Conservation (phyloP, 2,797 vertebrate genomes). For the Manis pentadactyla region DNA sequence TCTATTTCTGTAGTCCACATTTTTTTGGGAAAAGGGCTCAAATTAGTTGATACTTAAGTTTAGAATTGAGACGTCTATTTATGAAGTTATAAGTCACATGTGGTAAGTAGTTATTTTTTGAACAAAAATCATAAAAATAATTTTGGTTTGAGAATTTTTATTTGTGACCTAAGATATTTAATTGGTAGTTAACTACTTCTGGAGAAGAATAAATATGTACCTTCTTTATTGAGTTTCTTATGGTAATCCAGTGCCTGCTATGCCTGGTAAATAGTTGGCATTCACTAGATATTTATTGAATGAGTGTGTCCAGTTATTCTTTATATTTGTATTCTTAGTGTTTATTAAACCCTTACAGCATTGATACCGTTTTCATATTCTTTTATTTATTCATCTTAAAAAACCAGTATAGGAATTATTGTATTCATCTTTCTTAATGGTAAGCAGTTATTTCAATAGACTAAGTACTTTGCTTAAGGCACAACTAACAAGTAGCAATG, state of each 20-base stretch:
- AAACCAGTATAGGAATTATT: neutral
- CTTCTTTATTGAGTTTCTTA: neutral
- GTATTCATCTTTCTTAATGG: neutral
- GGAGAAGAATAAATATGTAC: neutral
- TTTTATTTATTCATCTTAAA: constrained; percentile 2
- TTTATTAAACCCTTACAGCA: neutral
- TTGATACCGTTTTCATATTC: neutral
- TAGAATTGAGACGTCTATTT: constrained; percentile 12
- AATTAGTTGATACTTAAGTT: constrained; percentile 18
- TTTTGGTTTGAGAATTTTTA: constrained; percentile 7
- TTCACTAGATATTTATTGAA: neutral
- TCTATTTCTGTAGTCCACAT: neutral
- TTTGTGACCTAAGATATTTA: neutral
- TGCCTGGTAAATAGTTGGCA: neutral
- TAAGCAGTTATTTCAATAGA: constrained; percentile 14
- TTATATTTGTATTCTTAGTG: neutral
- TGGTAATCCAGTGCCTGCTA: neutral
- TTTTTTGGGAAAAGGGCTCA: neutral
- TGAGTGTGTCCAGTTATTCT: neutral
- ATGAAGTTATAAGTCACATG: neutral
- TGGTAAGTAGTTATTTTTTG: neutral
- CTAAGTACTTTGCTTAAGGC: constrained; percentile 1
- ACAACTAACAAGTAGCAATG: neutral
- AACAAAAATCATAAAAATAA: constrained; percentile 8
- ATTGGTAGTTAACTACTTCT: neutral